Percentiles rank a stretch among this genome's conserved stretches.
These are phyloP conservation scores for Crenichthys baileyi DNA, from an alignment of 2,797 vertebrate genomes.

Conservation along the genomic window DNA sequence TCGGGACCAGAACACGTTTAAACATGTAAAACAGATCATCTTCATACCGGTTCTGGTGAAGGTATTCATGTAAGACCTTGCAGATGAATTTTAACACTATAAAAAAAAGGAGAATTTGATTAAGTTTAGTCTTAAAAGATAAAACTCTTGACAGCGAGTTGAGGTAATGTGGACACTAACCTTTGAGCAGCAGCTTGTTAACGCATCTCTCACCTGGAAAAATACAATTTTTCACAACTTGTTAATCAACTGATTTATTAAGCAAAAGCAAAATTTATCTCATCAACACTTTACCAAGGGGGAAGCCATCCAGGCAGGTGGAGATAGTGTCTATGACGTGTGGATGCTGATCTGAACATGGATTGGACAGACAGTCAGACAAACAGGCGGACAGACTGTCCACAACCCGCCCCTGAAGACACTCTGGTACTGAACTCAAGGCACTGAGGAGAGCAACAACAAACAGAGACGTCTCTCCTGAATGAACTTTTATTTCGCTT, in stretches of 20 bases:
- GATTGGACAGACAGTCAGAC: slow-evolving; percentile 78
- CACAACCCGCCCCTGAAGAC: slow-evolving; percentile 69
- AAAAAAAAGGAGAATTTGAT: slow-evolving; percentile 39
- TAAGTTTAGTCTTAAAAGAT: neutral
- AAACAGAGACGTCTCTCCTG: neutral
- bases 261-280: neutral
- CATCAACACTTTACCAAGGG: slow-evolving; percentile 79
- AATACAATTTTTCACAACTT: neutral
- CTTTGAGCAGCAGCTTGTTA: slow-evolving; percentile 84
- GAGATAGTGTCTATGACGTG: slow-evolving; percentile 85
- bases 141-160: neutral
- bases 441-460: slow-evolving; percentile 74
- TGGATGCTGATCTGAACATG: slow-evolving; percentile 73
- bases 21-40: neutral
- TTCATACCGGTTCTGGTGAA: slow-evolving; percentile 87
- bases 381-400: slow-evolving; percentile 81
- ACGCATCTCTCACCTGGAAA: slow-evolving; percentile 86
- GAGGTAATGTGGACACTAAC: slow-evolving; percentile 72
- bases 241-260: neutral
- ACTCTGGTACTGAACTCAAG: slow-evolving; percentile 81
- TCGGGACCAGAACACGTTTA: no score
- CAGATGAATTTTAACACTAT: slow-evolving; percentile 90
- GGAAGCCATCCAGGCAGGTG: slow-evolving; percentile 88
- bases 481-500: no score
- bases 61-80: slow-evolving; percentile 81